Percentiles rank a stretch among this genome's conserved stretches.
phyloP scores from a whole-genome alignment of 1,140 invertebrate species.

The Anoplophora glabripennis region DNA sequence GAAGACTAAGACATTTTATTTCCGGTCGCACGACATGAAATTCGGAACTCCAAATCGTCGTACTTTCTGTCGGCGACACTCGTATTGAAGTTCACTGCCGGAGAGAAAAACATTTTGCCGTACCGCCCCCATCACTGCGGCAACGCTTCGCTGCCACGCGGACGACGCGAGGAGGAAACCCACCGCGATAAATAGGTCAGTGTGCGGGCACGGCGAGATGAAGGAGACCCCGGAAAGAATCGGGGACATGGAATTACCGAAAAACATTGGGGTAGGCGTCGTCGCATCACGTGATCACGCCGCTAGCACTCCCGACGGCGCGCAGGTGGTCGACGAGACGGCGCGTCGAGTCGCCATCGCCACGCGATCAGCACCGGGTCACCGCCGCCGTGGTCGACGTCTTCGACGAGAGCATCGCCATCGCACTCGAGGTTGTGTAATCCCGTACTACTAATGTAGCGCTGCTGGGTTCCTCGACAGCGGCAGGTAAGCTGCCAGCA shows the following conservation, averaged over 20 bases:
- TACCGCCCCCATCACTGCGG: neutral
- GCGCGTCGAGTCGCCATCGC: slow-evolving; percentile 30
- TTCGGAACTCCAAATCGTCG: no score
- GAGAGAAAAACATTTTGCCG: no score
- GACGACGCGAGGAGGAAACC: slow-evolving; percentile 4
- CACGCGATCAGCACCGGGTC: slow-evolving; percentile 17
- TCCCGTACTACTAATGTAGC: slow-evolving; percentile 40
- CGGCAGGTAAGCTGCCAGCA: neutral
- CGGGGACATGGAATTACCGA: slow-evolving; percentile 15
- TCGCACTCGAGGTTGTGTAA: slow-evolving; percentile 42
- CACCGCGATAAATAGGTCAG: slow-evolving; percentile 14
- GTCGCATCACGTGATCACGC: slow-evolving; percentile 17
- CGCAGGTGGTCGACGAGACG: slow-evolving; percentile 24
- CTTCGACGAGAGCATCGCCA: slow-evolving; percentile 28
- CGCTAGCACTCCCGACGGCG: slow-evolving; percentile 10
- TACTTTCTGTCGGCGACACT: no score
- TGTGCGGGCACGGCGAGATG: slow-evolving; percentile 8
- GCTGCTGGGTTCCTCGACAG: slow-evolving; percentile 30
- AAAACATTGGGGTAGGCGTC: slow-evolving; percentile 8
- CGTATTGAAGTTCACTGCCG: no score
- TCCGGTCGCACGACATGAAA: no score
- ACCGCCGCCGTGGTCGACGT: slow-evolving; percentile 11
- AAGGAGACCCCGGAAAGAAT: slow-evolving; percentile 2
- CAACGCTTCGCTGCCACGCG: neutral
- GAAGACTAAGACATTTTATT: no score